These are phyloP conservation scores for Phalacrocorax pelagicus DNA, from an alignment of 2,113 vertebrate species.

Conservation along the genomic window DNA sequence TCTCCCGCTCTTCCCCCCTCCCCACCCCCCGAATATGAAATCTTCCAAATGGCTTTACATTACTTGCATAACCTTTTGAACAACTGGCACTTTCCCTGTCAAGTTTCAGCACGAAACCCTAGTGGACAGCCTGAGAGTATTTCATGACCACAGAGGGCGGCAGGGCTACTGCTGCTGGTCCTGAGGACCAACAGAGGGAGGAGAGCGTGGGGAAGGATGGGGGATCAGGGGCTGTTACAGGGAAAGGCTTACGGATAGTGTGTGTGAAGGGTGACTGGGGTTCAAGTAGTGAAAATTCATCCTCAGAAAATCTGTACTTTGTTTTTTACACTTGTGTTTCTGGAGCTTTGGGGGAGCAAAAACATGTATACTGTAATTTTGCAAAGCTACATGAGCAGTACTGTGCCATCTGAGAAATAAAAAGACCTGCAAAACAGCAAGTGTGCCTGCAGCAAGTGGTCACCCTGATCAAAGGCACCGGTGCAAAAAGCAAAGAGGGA, in stretches of 20 bases:
- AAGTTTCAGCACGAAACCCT: not conserved
- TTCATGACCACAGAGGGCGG: no score
- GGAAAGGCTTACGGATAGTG: not conserved
- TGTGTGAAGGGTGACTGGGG: not conserved
- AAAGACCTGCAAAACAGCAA: not conserved
- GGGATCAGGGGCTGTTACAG: not conserved
- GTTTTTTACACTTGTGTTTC: not conserved
- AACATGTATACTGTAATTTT: not conserved
- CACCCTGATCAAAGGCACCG: not conserved
- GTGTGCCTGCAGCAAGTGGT: not conserved
- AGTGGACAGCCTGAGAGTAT: not conserved
- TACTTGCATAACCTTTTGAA: not conserved
- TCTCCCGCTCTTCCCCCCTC: not conserved
- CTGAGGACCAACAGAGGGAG: not conserved
- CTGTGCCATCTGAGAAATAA: constrained; percentile 1
- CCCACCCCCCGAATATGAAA: not conserved
- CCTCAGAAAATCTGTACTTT: not conserved
- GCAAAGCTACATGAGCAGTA: not conserved
- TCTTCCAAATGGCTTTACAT: not conserved
- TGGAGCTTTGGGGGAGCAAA: not conserved
- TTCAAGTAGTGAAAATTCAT: not conserved
- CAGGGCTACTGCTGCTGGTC: not conserved
- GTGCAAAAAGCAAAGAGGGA: not conserved
- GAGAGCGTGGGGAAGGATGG: not conserved
- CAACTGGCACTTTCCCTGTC: not conserved